Evolutionary conservation across 2,888 invertebrate species (phyloP).

Genomic region (Microplitis manilae): DNA sequence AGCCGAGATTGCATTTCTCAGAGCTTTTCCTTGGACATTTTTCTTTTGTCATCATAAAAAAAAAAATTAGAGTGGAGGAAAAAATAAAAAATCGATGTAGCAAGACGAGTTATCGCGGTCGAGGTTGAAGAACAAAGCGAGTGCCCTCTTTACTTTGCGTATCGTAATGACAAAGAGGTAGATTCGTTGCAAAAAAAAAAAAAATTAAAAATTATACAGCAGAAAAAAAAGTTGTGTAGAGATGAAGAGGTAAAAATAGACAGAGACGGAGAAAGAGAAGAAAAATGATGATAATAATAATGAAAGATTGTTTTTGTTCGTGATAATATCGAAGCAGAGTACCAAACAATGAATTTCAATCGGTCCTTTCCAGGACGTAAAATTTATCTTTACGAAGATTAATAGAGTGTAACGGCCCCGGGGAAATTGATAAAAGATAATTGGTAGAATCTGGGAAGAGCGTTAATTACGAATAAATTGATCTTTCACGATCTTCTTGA

Average conservation of each 20-base stretch:
- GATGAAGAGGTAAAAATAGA: background rate
- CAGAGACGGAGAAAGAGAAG: background rate
- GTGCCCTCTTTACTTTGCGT: constrained; percentile 14
- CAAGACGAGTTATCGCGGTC: constrained; percentile 13
- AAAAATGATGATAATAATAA: background rate
- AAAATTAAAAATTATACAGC: background rate
- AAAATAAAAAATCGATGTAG: constrained; percentile 15
- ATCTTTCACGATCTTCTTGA: constrained; percentile 31
- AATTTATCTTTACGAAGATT: constrained; percentile 19
- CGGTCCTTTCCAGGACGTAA: background rate
- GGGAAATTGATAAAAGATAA: constrained; percentile 30
- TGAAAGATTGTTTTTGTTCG: background rate
- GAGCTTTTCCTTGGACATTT: constrained; percentile 15
- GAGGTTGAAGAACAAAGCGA: constrained; percentile 20
- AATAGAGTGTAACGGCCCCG: constrained; percentile 27
- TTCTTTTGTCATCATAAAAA: constrained; percentile 13
- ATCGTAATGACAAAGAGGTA: constrained; percentile 14
- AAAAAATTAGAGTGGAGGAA: background rate
- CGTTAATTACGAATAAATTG: constrained; percentile 40
- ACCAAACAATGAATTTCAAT: constrained; percentile 9
- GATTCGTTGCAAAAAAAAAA: constrained; percentile 9
- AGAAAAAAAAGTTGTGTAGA: background rate
- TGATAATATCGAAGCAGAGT: background rate
- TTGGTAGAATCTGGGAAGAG: constrained; percentile 10
- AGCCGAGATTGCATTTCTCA: constrained; percentile 16